Evolutionary conservation across 2,888 invertebrate species (phyloP).

Genomic region (Diplazon laetatorius): DNA sequence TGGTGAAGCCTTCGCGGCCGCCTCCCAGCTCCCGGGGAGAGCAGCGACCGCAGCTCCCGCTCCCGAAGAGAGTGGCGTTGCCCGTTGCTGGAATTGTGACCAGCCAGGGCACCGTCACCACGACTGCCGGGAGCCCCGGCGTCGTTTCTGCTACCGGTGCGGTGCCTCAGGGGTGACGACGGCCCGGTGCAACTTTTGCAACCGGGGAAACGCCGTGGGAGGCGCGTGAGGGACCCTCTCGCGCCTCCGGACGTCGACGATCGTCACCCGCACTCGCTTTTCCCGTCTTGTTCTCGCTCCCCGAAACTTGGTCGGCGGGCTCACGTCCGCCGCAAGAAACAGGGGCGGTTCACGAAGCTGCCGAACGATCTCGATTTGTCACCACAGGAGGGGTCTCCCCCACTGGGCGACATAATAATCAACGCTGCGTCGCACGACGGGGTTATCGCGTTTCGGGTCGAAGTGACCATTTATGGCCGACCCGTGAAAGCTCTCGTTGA

Average conservation of each 20-base stretch:
- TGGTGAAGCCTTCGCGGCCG: no score
- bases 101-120: neutral
- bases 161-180: conserved; percentile 7
- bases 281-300: neutral
- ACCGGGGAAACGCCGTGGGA: conserved; percentile 16
- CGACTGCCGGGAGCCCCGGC: neutral
- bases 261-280: neutral
- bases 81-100: conserved; percentile 23
- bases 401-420: neutral
- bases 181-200: conserved; percentile 1
- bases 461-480: neutral
- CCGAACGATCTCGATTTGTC: no score
- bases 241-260: neutral
- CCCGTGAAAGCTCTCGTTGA: conserved; percentile 12
- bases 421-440: neutral
- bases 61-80: no score
- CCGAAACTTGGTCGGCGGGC: neutral
- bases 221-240: neutral
- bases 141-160: conserved; percentile 25
- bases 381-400: neutral
- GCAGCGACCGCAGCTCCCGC: neutral
- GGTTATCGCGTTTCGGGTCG: neutral
- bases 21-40: neutral
- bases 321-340: neutral
- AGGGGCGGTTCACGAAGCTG: neutral